phyloP scores from a whole-genome alignment of 2,113 vertebrate genomes.

The Psilopsiagon aurifrons region DNA sequence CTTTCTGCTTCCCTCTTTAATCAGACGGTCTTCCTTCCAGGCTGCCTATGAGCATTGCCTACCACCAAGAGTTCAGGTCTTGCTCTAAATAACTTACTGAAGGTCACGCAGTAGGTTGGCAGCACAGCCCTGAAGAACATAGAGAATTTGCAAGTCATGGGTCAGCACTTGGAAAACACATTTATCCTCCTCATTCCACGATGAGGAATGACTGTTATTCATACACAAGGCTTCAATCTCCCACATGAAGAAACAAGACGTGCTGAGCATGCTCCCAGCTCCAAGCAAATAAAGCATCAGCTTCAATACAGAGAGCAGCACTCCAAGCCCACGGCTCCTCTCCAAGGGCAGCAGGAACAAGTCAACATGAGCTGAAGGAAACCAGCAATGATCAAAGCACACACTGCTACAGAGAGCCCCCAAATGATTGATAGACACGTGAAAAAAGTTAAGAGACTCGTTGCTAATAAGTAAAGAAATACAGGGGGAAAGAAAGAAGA shows the following conservation, averaged over 20 bases:
- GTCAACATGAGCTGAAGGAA: neutral
- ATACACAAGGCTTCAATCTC: neutral
- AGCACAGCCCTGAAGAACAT: neutral
- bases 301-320: neutral
- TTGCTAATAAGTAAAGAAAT: constrained; percentile 28
- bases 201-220: neutral
- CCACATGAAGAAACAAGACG: fast-evolving
- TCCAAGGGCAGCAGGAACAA: neutral
- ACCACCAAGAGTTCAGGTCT: neutral
- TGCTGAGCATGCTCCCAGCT: neutral
- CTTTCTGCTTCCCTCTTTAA: neutral
- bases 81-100: neutral
- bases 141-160: neutral
- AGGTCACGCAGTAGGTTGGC: neutral
- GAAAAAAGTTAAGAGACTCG: neutral
- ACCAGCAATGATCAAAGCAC: neutral
- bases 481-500: neutral
- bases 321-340: neutral
- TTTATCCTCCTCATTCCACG: neutral
- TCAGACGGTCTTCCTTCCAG: neutral
- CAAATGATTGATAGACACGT: neutral
- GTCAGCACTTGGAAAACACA: neutral
- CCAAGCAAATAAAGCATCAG: neutral
- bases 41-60: neutral
- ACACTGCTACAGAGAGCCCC: neutral